Evolutionary conservation across 2,797 vertebrate genomes (phyloP).

Genomic region (Tiaroga cobitis): DNA sequence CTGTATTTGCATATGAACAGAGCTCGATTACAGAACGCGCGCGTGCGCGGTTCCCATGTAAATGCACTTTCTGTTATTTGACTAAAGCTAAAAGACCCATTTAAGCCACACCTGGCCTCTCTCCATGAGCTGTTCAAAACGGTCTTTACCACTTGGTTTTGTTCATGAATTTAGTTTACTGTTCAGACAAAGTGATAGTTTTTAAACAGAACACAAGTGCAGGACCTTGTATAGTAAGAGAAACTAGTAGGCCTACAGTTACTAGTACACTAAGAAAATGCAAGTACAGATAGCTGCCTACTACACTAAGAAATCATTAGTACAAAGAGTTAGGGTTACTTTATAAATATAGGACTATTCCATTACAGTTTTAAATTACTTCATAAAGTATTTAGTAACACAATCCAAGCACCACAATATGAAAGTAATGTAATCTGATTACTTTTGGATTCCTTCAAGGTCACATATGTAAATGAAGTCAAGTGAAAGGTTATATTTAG

Average conservation of each 20-base stretch:
- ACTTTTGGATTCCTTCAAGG: no score
- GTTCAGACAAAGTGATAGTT: neutral
- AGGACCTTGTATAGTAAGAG: neutral
- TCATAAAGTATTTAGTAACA: no score
- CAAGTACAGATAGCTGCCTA: neutral
- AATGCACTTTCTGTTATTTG: constrained; percentile 28
- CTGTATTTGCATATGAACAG: constrained; percentile 80
- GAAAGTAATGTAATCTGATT: no score
- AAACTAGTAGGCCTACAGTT: neutral
- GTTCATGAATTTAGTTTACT: neutral
- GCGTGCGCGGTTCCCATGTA: constrained; percentile 57
- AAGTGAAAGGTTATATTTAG: no score
- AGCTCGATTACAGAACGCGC: constrained; percentile 70
- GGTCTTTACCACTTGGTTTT: neutral
- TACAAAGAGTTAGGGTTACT: neutral
- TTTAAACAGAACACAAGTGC: neutral
- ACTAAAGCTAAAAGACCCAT: constrained; percentile 2
- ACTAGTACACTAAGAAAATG: neutral
- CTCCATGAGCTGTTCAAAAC: neutral
- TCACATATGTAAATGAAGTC: no score
- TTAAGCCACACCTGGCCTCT: constrained; percentile 22
- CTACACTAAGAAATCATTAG: neutral
- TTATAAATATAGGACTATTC: no score
- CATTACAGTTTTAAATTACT: no score
- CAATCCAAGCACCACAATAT: no score